Base-by-base conservation (phyloP, 2,113 vertebrate species). In the Hipposideros armiger region DNA sequence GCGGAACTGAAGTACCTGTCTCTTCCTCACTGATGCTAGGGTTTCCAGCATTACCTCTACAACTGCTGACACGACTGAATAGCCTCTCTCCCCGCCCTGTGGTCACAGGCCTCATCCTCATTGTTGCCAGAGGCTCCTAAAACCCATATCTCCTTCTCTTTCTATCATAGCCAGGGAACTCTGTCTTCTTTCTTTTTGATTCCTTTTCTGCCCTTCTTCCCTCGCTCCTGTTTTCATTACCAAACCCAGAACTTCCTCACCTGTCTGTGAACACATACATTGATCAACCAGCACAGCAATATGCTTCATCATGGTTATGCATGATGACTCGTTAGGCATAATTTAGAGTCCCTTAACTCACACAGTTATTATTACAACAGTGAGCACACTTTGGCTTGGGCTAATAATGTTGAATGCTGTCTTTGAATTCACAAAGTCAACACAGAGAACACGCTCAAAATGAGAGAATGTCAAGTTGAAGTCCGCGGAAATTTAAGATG, bases 341-440 rank as follows among this genome's bases (percentile, higher is more conserved):
- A 54, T 42, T 76, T 56, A 74, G 64, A 95, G 17, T n/a, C 66
- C 14, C 32, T n/a, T 24, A 15, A 5, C 19, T 95, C 67, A 45
- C 26, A 85, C 3, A 28, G 58, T 24, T 80, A 26, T 66, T 60
- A 74, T 14, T 47, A 0, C 20, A 72, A 93, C 20, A 72, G 47
- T 72, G 47, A 66, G 80, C 92, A 92, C 3, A 26, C 28, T 83
- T 95, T 87, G 56, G 54, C 40, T 96, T 83, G n/a, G 52, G 45
- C 45, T 93, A 90, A 45, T 77, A 94, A 87, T 36, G n/a, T 36
- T 94, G 81, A 82, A 82, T 66, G 58, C 11, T 24, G 0, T 93
- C 64, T 74, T 16, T 91, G 64, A 93, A 76, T 84, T 66, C 28
- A 96, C 6, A 89, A 76, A 94, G 77, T 64, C 58, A 94, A 56